Evolutionary conservation across 1,140 invertebrate genomes (phyloP), one percentile per base, ranked within the genome.

Genomic region (Neuroterus valhalla): DNA sequence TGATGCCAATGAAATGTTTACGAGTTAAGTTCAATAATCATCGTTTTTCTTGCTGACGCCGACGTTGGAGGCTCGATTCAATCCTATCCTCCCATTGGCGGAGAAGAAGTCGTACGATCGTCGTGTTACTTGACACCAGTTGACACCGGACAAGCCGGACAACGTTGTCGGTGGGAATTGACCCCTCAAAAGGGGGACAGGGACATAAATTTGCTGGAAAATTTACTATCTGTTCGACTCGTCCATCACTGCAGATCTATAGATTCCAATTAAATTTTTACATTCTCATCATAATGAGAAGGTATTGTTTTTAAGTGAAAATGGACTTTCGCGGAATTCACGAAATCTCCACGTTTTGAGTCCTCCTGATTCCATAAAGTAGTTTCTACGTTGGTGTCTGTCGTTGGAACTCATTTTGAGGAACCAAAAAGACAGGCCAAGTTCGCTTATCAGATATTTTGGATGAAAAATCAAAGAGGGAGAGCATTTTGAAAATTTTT

Each of bases 111-210:
- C 74, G 74, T 76, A 78, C 71, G 71, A 80, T 78, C 62, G 38
- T 72, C 50, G 67, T n/a, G 72, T 72, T 48, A 77, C 19, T 78
- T 81, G 75, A 81, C 74, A 76, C 48, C 73, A 77, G 46, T 81
- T 74, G 68, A 78, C 75, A 71, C 72, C 74, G 44, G 17, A 46
- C 19, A 69, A 70, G 68, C 72, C 70, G 38, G 17, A 46, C 26
- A 69, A 70, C 66, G 31, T 23, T 21, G 55, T 75, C 43, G 45
- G 46, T 75, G 70, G 44, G 66, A 77, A 77, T 74, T 77, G 67
- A 78, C 66, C 52, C 42, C 21, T 68, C 48, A 21, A 75, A 78
- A 46, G 46, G 66, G 66, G 76, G 62, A 69, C 67, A 72, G 38
- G 74, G 46, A 23, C 74, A 38, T n/a, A 26, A 42, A 55, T 74